Base-by-base conservation (phyloP, 1,140 invertebrate species). In the Pectinophora gossypiella region DNA sequence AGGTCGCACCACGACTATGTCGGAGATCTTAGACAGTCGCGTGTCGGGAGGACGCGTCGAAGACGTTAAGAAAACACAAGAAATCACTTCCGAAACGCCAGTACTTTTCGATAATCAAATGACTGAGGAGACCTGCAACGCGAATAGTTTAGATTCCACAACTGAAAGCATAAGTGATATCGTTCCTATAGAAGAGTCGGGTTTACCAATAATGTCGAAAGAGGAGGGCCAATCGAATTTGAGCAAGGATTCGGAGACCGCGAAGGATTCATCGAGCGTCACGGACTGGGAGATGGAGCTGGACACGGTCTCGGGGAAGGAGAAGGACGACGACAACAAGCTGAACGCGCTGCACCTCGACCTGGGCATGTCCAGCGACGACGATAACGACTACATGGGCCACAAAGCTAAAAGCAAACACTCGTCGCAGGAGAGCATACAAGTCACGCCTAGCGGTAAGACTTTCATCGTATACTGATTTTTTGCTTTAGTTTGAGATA, bases 261-360 rank as follows among this genome's bases (percentile, higher is more conserved):
- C 43, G 0, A 80, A 84, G 54, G 76, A 79, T 50, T 65, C 77
- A 1, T 77, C 85, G 23, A 88, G 86, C 59, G 83, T 88, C 21
- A 88, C 89, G 5, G 89, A 90, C 53, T 91, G 90, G 90, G 90
- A 90, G 56, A 89, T 90, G 81, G 89, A 90, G 58, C 61, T 90
- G 16, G 90, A 90, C 46, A 86, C 89, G 12, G 88, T 85, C 4
- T 73, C 87, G n/a, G 80, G 84, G 12, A 87, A 88, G 50, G 69
- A 70, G 12, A 87, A 88, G 59, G 74, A 79, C 19, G 72, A 73
- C 12, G 74, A 82, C 21, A 77, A 85, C 22, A 86, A 88, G 59
- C 61, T 83, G 45, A 85, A 86, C 54, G 85, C 85, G 9, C 62
- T 87, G 50, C 79, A 85, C 51, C 52, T 89, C 49, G 86, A 88